phyloP scores from a whole-genome alignment of 2,797 vertebrate species.

The Antennarius maculatus region DNA sequence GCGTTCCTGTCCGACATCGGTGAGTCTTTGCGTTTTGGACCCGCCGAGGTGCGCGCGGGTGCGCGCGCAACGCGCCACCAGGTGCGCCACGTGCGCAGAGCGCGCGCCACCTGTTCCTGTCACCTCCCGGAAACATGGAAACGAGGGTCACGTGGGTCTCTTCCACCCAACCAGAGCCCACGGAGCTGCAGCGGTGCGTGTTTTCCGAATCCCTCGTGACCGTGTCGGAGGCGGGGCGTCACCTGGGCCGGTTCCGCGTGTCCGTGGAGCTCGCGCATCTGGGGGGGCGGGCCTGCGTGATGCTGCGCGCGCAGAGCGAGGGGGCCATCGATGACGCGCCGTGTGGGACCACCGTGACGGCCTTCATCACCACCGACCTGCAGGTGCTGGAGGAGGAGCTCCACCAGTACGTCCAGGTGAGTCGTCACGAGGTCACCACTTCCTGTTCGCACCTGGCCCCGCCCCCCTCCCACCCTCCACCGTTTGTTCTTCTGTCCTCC shows the following conservation, averaged over 20 bases:
- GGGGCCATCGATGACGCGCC: constrained; percentile 77
- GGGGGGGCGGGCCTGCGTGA: constrained; percentile 71
- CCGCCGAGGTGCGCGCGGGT: too few relatives aligned
- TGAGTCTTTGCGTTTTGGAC: constrained; percentile 42
- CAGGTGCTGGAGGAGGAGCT: constrained; percentile 88
- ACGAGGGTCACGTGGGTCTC: neutral
- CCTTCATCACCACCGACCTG: constrained; percentile 83
- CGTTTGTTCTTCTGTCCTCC: neutral
- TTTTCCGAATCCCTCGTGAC: constrained; percentile 86
- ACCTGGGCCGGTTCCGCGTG: constrained; percentile 82
- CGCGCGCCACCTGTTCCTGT: constrained; percentile 44
- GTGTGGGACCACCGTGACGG: constrained; percentile 87
- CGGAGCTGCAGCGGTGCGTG: constrained; percentile 82
- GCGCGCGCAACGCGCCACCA: too few relatives aligned
- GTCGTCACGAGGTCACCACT: constrained; percentile 3
- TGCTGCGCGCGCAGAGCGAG: constrained; percentile 83
- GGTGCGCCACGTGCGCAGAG: too few relatives aligned
- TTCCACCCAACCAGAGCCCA: constrained; percentile 52
- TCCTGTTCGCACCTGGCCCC: too few relatives aligned
- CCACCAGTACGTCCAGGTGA: constrained; percentile 88
- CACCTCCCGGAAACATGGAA: constrained; percentile 7
- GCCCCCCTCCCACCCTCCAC: too few relatives aligned
- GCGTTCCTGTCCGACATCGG: constrained; percentile 72
- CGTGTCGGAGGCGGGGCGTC: constrained; percentile 75
- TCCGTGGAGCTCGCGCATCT: constrained; percentile 76